phyloP scores from a whole-genome alignment of 2,797 vertebrate species.

The Labroides dimidiatus region DNA sequence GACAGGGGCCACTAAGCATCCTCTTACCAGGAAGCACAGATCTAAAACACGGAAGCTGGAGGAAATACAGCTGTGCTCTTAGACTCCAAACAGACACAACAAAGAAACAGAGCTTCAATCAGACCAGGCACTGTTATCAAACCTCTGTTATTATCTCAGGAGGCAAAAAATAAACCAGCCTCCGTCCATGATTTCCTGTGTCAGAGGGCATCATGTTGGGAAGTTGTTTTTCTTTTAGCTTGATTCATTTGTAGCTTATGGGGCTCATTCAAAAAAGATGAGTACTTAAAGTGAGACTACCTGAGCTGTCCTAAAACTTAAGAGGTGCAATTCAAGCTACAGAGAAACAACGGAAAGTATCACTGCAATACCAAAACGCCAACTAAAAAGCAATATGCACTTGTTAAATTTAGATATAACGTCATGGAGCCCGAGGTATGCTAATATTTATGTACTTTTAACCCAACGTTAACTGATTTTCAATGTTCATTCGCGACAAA shows the following conservation, averaged over 20 bases:
- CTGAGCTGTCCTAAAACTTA: too few species aligned
- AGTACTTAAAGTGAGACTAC: neutral
- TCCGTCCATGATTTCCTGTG: conserved; percentile 32
- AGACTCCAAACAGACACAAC: conserved; percentile 62
- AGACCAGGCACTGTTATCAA: conserved; percentile 59
- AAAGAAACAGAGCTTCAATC: conserved; percentile 59
- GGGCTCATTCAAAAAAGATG: neutral
- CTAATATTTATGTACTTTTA: too few species aligned
- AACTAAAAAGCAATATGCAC: neutral
- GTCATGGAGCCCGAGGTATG: too few species aligned
- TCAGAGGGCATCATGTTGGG: conserved; percentile 22
- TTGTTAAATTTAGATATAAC: too few species aligned
- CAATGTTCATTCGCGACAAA: too few species aligned
- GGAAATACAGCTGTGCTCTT: conserved; percentile 64
- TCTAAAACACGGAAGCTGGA: conserved; percentile 73
- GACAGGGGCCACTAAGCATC: conserved; percentile 15
- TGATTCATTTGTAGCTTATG: neutral
- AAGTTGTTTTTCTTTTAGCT: conserved; percentile 1
- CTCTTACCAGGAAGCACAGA: conserved; percentile 68
- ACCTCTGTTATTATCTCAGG: conserved; percentile 59
- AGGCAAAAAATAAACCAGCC: conserved; percentile 13
- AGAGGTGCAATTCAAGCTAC: too few species aligned
- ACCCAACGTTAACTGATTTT: too few species aligned
- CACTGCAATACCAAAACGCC: neutral
- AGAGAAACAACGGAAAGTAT: neutral